Conservation (phyloP, 2,888 invertebrate genomes). For the Carabus problematicus region DNA sequence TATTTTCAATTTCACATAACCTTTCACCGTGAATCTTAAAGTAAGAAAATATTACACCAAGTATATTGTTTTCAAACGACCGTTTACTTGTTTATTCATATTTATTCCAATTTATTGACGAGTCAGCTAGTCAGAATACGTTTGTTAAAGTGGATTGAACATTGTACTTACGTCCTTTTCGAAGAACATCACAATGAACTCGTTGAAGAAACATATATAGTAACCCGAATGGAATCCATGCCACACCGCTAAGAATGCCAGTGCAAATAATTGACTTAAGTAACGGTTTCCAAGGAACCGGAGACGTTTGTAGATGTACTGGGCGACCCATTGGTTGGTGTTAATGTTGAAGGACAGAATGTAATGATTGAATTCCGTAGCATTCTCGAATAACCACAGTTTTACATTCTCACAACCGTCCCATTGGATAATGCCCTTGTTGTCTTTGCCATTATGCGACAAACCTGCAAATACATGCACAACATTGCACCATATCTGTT, state of each 20-base stretch:
- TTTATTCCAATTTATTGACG: no score
- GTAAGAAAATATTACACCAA: no score
- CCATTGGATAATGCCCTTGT: constrained; percentile 74
- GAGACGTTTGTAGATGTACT: constrained; percentile 88
- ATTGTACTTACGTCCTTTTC: constrained; percentile 77
- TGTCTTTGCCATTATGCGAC: constrained; percentile 78
- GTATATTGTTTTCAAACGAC: no score
- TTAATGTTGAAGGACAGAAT: constrained; percentile 94
- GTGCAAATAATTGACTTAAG: constrained; percentile 80
- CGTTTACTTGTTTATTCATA: no score
- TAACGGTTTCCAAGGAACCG: constrained; percentile 86
- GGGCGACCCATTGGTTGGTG: constrained; percentile 93
- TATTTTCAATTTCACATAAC: no score
- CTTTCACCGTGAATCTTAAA: no score
- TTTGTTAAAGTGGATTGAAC: constrained; percentile 40
- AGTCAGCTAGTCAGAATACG: no score
- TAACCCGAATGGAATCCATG: constrained; percentile 96
- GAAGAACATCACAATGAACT: constrained; percentile 85
- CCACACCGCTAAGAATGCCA: constrained; percentile 92
- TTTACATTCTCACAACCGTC: constrained; percentile 91
- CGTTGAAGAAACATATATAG: constrained; percentile 90
- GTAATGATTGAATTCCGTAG: constrained; percentile 84
- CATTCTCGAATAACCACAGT: constrained; percentile 80
- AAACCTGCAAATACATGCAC: constrained; percentile 73
- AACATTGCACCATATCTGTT: constrained; percentile 23